A percentile compares a stretch with the other conserved stretches of the same genome.
These are phyloP conservation scores for Netelia virgata DNA, from an alignment of 2,888 invertebrate species.

Conservation along the genomic window DNA sequence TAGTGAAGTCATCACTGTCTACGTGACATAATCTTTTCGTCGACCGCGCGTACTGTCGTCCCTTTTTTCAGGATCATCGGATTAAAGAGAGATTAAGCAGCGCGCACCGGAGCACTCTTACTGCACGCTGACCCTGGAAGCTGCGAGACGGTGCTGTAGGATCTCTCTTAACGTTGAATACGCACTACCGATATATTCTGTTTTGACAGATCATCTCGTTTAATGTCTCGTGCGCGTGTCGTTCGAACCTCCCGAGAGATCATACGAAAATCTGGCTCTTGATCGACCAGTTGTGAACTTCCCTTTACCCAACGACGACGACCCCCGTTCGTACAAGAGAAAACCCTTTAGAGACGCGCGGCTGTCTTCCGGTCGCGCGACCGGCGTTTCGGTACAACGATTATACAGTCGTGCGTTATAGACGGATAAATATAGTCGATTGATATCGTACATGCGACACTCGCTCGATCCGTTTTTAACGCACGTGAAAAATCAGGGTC, in stretches of 20 bases:
- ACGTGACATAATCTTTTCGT: slow-evolving; percentile 62
- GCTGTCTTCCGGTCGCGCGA: slow-evolving; percentile 60
- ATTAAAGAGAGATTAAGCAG: slow-evolving; percentile 67
- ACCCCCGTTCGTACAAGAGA: slow-evolving; percentile 30
- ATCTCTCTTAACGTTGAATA: background rate
- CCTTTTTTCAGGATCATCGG: slow-evolving; percentile 65
- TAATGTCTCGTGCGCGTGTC: slow-evolving; percentile 80
- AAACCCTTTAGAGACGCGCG: slow-evolving; percentile 26
- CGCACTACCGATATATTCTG: slow-evolving; percentile 59
- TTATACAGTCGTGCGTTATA: background rate
- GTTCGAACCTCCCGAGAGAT: slow-evolving; percentile 74
- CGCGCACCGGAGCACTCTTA: slow-evolving; percentile 59
- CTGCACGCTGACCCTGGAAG: slow-evolving; percentile 42
- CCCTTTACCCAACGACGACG: background rate
- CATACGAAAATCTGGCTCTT: slow-evolving; percentile 38
- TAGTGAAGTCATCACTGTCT: slow-evolving; percentile 57
- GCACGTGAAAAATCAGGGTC: background rate
- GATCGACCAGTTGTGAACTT: too few relatives aligned
- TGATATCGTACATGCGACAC: background rate
- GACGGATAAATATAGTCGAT: background rate
- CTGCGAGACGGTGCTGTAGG: slow-evolving; percentile 19
- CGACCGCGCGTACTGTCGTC: slow-evolving; percentile 43
- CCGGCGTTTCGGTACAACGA: background rate
- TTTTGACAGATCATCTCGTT: slow-evolving; percentile 75
- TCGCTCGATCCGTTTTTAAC: slow-evolving; percentile 4